A percentile compares a stretch with the other conserved stretches of the same genome.
These are phyloP conservation scores for Naja naja DNA, from an alignment of 2,113 vertebrate genomes.

Conservation along the genomic window DNA sequence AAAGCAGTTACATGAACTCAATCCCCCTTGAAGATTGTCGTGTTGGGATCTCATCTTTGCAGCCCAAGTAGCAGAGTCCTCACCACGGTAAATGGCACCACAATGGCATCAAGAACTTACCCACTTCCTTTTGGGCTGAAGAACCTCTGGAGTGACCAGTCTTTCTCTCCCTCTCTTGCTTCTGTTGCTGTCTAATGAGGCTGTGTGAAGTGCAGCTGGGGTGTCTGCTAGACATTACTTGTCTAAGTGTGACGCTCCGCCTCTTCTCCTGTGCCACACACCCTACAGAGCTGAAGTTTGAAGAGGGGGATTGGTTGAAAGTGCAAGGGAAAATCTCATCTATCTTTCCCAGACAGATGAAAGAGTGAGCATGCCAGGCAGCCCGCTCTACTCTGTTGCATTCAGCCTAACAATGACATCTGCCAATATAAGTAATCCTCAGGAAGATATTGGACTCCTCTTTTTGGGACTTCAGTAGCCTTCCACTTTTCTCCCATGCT, in stretches of 20 bases:
- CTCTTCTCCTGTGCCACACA: conserved; percentile 29
- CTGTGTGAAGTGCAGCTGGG: conserved; percentile 24
- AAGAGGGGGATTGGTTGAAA: not conserved
- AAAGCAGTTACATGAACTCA: not conserved
- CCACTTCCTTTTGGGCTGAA: not conserved
- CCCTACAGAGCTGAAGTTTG: conserved; percentile 10
- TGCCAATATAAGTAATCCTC: not conserved
- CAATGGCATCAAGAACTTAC: not conserved
- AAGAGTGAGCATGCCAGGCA: conserved; percentile 15
- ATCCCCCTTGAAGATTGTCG: not conserved
- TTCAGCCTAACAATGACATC: not conserved
- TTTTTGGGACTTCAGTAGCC: conserved; percentile 5
- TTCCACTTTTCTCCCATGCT: conserved; percentile 14
- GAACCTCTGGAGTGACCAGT: conserved; percentile 1
- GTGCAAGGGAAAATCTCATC: conserved; percentile 5
- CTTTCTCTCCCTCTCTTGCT: not conserved
- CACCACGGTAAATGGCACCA: not conserved
- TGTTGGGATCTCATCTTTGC: not conserved
- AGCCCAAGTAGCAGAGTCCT: not conserved
- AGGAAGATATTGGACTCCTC: not conserved
- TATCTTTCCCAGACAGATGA: conserved; percentile 29
- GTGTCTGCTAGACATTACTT: conserved; percentile 26
- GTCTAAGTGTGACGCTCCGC: conserved; percentile 27
- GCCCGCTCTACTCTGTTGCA: not conserved
- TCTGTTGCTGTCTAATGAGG: conserved; percentile 17